phyloP scores from a whole-genome alignment of 2,113 vertebrate genomes.

The Phalacrocorax aristotelis region DNA sequence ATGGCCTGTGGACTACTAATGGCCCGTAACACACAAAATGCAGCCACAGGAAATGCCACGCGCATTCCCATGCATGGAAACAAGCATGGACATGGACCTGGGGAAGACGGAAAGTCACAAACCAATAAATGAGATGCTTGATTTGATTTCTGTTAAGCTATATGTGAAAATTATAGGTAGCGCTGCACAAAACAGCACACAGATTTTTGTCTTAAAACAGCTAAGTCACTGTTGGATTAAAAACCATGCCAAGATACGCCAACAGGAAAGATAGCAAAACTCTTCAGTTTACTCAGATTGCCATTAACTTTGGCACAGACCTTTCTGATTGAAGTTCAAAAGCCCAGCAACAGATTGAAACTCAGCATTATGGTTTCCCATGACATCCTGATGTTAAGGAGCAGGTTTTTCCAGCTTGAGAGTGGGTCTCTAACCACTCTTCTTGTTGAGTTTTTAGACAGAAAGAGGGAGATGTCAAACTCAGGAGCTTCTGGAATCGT shows the following conservation, averaged over 20 bases:
- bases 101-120: background rate
- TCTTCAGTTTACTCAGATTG: background rate
- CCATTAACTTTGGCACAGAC: background rate
- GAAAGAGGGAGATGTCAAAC: background rate
- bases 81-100: fast-evolving
- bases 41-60: background rate
- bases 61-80: fast-evolving
- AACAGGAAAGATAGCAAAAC: background rate
- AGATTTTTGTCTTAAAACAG: background rate
- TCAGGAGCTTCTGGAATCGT: background rate
- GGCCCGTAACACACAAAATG: background rate
- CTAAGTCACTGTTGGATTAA: background rate
- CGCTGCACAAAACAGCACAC: background rate
- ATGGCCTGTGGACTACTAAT: background rate
- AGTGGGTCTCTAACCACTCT: background rate
- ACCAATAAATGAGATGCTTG: fast-evolving
- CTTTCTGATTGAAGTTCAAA: background rate
- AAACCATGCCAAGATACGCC: background rate
- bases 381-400: fast-evolving
- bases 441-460: background rate
- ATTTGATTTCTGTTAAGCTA: background rate
- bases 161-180: background rate
- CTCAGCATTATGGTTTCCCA: fast-evolving
- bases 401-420: background rate
- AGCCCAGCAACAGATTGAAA: background rate